A percentile compares a stretch with the other conserved stretches of the same genome.
These are phyloP conservation scores for Empidonax traillii DNA, from an alignment of 2,113 vertebrate genomes.

Conservation along the genomic window DNA sequence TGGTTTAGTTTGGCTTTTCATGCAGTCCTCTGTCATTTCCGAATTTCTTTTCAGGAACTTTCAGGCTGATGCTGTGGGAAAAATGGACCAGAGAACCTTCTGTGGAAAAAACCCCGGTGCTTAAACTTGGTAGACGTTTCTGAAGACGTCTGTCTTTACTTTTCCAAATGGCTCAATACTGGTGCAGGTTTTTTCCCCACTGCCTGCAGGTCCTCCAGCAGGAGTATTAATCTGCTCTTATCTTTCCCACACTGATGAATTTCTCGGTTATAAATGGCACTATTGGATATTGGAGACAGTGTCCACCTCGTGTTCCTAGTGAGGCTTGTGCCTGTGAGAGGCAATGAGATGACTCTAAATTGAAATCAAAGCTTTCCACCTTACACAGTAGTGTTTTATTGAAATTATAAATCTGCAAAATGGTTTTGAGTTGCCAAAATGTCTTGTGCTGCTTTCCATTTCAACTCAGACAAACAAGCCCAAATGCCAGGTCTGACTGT, in stretches of 20 bases:
- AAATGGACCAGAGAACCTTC: neutral
- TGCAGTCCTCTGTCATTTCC: neutral
- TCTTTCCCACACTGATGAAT: neutral
- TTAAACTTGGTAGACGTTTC: neutral
- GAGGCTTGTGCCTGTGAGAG: neutral
- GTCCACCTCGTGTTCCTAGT: neutral
- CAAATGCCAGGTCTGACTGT: neutral
- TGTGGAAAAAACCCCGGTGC: neutral
- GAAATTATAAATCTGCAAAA: slow-evolving; percentile 23
- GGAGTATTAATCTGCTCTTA: neutral
- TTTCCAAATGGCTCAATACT: neutral
- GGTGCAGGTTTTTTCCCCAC: neutral
- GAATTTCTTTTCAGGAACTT: neutral
- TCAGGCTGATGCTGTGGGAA: neutral
- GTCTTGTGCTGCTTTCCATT: neutral
- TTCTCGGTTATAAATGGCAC: neutral
- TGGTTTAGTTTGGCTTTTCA: neutral
- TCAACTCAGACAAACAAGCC: neutral
- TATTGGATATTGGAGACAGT: neutral
- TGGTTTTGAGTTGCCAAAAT: neutral
- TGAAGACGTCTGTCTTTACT: neutral
- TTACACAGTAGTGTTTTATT: neutral
- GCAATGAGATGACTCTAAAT: neutral
- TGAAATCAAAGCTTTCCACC: neutral
- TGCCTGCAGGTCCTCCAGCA: neutral